phyloP scores from a whole-genome alignment of 2,113 vertebrate species.

The Phrynocephalus versicolor region DNA sequence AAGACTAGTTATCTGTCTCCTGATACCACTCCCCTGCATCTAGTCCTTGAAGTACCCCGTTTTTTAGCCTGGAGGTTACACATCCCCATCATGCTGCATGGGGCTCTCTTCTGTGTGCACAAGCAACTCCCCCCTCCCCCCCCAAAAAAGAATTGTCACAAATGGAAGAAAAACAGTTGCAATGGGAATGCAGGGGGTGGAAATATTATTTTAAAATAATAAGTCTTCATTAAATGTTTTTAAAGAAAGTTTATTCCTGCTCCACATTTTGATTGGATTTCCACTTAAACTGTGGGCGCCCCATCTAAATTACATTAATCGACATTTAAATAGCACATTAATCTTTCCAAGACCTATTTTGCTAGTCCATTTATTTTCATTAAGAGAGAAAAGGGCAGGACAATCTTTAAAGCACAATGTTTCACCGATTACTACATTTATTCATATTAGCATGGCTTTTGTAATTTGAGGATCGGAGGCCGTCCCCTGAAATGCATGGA shows the following conservation, averaged over 20 bases:
- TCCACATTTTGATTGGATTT: constrained; percentile 2
- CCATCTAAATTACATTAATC: constrained; percentile 43
- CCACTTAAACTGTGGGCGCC: constrained; percentile 20
- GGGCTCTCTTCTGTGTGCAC: too few species aligned
- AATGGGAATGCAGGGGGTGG: not conserved
- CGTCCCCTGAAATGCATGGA: not conserved
- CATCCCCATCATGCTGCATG: too few species aligned
- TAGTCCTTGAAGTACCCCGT: too few species aligned
- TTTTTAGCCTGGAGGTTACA: too few species aligned
- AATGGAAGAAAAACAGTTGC: too few species aligned
- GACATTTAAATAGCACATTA: constrained; percentile 60
- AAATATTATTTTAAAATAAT: not conserved
- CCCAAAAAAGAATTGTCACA: too few species aligned
- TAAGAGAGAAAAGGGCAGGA: constrained; percentile 44
- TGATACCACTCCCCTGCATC: too few species aligned
- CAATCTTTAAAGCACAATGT: constrained; percentile 42
- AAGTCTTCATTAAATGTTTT: not conserved
- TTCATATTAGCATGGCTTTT: not conserved
- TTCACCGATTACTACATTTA: constrained; percentile 2
- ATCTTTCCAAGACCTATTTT: constrained; percentile 53
- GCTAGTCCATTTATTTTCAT: constrained; percentile 61
- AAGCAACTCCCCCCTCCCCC: too few species aligned
- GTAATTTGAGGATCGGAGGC: not conserved
- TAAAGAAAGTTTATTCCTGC: not conserved
- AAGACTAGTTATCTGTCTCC: too few species aligned